A percentile compares a stretch with the other conserved stretches of the same genome.
phyloP scores from a whole-genome alignment of 1,140 invertebrate species.

The Pinna nobilis region DNA sequence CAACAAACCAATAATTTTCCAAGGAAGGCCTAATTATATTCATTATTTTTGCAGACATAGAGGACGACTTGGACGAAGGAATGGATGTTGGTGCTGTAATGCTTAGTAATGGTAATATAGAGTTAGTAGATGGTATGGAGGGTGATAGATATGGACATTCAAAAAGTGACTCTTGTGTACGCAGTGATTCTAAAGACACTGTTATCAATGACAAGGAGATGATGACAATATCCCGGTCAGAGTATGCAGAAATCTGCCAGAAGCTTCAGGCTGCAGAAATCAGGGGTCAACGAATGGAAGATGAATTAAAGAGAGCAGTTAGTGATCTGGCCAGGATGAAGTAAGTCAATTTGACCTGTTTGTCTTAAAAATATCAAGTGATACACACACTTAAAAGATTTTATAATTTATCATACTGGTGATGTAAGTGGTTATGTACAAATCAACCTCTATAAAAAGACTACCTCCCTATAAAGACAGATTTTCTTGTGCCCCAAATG shows the following conservation, averaged over 20 bases:
- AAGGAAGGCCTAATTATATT: background rate
- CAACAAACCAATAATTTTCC: too few relatives aligned
- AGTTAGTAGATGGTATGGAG: background rate
- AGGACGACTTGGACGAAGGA: background rate
- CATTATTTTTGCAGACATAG: background rate
- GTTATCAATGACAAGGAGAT: background rate
- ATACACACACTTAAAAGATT: background rate
- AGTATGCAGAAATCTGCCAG: constrained; percentile 26
- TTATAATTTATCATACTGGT: background rate
- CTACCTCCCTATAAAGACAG: too few relatives aligned
- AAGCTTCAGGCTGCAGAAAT: constrained; percentile 44
- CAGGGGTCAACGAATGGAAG: constrained; percentile 42
- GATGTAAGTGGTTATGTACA: background rate
- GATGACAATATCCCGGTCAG: background rate
- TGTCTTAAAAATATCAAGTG: background rate
- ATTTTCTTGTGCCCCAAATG: background rate
- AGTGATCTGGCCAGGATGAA: constrained; percentile 62
- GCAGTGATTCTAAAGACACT: too few relatives aligned
- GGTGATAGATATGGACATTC: too few relatives aligned
- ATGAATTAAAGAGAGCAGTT: constrained; percentile 55
- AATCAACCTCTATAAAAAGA: too few relatives aligned
- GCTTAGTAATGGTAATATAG: background rate
- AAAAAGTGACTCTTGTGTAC: too few relatives aligned
- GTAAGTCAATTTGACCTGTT: constrained; percentile 35
- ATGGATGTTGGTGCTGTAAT: background rate